Conservation (phyloP, 2,888 invertebrate species). For the Liodrosophila aerea region DNA sequence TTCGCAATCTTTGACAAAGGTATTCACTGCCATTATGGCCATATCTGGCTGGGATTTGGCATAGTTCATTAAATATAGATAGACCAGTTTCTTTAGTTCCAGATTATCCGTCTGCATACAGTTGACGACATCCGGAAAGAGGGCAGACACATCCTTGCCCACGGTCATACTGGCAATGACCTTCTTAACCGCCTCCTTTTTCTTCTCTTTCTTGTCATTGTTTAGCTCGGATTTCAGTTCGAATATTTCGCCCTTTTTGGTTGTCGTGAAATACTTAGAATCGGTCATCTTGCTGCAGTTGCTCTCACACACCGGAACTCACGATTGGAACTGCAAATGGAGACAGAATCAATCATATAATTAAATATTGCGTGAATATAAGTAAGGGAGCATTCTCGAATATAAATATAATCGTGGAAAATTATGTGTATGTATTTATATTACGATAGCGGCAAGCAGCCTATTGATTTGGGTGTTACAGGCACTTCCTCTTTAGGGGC, state of each 20-base stretch:
- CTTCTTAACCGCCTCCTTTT: conserved; percentile 99
- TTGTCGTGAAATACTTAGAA: conserved; percentile 99
- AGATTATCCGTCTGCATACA: conserved; percentile 99
- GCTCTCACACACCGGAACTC: conserved; percentile 11
- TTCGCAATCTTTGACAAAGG: conserved; percentile 99
- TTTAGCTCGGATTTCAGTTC: conserved; percentile 99
- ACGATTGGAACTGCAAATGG: conserved; percentile 34
- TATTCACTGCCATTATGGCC: conserved; percentile 99
- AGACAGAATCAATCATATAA: background rate
- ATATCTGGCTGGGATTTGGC: conserved; percentile 99
- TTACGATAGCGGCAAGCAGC: no score
- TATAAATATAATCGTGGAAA: background rate
- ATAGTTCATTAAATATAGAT: conserved; percentile 99
- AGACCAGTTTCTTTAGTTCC: conserved; percentile 98
- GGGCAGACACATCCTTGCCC: conserved; percentile 98
- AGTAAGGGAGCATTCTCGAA: no score
- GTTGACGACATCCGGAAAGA: conserved; percentile 99
- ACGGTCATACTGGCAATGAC: conserved; percentile 99
- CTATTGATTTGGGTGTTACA: conserved; percentile 33
- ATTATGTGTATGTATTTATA: no score
- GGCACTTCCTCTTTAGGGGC: conserved; percentile 42
- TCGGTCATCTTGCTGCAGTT: conserved; percentile 90
- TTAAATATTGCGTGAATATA: no score
- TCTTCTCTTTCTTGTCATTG: conserved; percentile 99
- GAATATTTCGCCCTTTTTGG: conserved; percentile 99